Evolutionary conservation across 2,797 vertebrate genomes (phyloP), one percentile per base, ranked within the genome.

Genomic region (Huso huso): DNA sequence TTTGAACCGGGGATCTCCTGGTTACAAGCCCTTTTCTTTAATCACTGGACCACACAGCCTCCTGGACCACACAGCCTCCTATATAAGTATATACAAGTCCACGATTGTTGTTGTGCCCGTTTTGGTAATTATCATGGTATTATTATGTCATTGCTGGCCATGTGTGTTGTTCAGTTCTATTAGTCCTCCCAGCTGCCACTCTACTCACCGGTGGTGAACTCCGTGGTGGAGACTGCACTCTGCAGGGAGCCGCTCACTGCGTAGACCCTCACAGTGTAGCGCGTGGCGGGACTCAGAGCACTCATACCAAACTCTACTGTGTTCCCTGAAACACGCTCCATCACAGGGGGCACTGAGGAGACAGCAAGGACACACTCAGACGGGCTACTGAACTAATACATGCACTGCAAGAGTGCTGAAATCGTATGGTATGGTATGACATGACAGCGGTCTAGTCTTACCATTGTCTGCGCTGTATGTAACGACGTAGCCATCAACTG

Each of bases 401-500:
- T 37, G 12, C 62, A 12, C 8, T 37, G 23, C 23, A 37, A 37
- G 23, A 37, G 23, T 37, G 23, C 4, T 37, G 23, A 37, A 49
- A 10, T 12, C 23, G 3, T n/a, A 18, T 64, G 37, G 10, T 11
- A 6, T 1, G 12, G 53, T 3, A 2, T 8, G 64, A 13, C 12
- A 4, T 11, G 52, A n/a, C 12, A 13, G 49, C 63, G 6, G 23
- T 13, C 11, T 10, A 3, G 50, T 2, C 78, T 81, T 87, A 97
- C 96, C 95, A 50, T 80, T 79, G 74, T 93, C 92, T 23, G 92
- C 87, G 0, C 83, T 82, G 67, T 95, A 98, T 71, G 93, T 93
- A 82, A 99, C 92, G 71, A 98, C 76, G 0, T 99, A 99, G 66
- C 86, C 93, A 4, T 99, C 96, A 63, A 98, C 93, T 0, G 93